phyloP scores from a whole-genome alignment of 2,888 invertebrate species.

The Syrphus vitripennis region DNA sequence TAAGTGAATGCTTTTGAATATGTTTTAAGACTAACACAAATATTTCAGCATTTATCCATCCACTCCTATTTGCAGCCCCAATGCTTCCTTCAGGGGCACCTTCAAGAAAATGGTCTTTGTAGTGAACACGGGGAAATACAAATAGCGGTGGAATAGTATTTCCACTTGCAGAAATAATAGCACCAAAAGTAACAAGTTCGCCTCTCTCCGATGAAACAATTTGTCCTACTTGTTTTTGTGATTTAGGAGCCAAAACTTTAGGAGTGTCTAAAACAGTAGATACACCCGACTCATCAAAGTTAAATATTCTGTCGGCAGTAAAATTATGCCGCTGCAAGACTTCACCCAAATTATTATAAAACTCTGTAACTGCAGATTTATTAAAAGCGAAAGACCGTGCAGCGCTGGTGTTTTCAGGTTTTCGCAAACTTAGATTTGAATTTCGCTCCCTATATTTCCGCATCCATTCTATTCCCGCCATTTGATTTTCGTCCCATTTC shows the following conservation, averaged over 20 bases:
- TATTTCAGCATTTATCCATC: constrained; percentile 74
- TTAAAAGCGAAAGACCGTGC: constrained; percentile 44
- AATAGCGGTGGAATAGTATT: constrained; percentile 76
- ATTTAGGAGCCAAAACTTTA: constrained; percentile 71
- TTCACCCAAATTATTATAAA: constrained; percentile 9
- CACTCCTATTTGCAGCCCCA: constrained; percentile 73
- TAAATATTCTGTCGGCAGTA: constrained; percentile 69
- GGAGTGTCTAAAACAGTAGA: constrained; percentile 68
- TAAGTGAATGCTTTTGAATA: constrained; percentile 47
- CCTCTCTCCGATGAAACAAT: constrained; percentile 78
- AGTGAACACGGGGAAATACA: constrained; percentile 72
- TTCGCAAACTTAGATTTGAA: constrained; percentile 43
- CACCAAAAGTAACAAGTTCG: constrained; percentile 76
- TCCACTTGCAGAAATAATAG: constrained; percentile 74
- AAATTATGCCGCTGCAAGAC: constrained; percentile 48
- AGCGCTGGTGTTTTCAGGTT: constrained; percentile 33
- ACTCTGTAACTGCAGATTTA: constrained; percentile 33
- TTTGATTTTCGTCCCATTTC: constrained; percentile 6
- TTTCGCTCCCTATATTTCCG: constrained; percentile 22
- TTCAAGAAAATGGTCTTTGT: constrained; percentile 71
- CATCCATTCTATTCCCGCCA: constrained; percentile 13
- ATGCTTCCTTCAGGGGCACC: constrained; percentile 74
- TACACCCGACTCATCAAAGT: no score
- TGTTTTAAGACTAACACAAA: constrained; percentile 74
- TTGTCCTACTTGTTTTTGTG: constrained; percentile 75